Base-by-base conservation (phyloP, 2,888 invertebrate species). In the Acrocera orbiculus region DNA sequence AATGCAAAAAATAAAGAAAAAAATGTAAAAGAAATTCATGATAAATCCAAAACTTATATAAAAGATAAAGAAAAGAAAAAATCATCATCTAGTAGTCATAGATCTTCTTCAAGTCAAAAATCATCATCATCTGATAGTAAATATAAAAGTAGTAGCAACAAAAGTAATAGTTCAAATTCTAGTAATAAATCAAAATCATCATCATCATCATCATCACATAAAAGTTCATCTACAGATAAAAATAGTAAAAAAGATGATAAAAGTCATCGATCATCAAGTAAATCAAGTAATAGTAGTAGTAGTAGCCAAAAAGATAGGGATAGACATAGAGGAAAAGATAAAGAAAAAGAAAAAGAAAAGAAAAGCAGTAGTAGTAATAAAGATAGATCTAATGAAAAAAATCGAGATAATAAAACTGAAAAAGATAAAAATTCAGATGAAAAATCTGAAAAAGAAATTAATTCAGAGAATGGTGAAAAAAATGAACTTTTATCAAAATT, bases 401-500 rank as follows among this genome's bases (percentile, higher is more conserved):
- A 42, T 27, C 54, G 48, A 38, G 34, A 34, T n/a, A 37, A 53
- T 51, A 45, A 55, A n/a, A 28, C 8, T n/a, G 34, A 37, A 24
- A 63, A 65, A 44, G 64, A 66, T 33, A 65, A 61, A 42, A 43
- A 49, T 38, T 58, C 61, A 40, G 56, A 53, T 28, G 53, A 54
- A 38, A 69, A 70, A 46, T 65, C 64, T 16, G 76, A 78, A 39
- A 78, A 76, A 52, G 69, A 76, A 46, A n/a, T n/a, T n/a, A n/a
- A n/a, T n/a, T n/a, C n/a, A n/a, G n/a, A n/a, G n/a, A n/a, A n/a
- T n/a, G n/a, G n/a, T n/a, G n/a, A n/a, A n/a, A n/a, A n/a, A n/a
- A 73, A 73, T 49, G 72, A 70, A 17, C 72, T 71, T 8, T 62
- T 76, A 27, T 70, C 75, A 19, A 77, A 78, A 53, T 51, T 72